Conservation (phyloP, 2,797 vertebrate species). For the Hafferia zeledoni region DNA sequence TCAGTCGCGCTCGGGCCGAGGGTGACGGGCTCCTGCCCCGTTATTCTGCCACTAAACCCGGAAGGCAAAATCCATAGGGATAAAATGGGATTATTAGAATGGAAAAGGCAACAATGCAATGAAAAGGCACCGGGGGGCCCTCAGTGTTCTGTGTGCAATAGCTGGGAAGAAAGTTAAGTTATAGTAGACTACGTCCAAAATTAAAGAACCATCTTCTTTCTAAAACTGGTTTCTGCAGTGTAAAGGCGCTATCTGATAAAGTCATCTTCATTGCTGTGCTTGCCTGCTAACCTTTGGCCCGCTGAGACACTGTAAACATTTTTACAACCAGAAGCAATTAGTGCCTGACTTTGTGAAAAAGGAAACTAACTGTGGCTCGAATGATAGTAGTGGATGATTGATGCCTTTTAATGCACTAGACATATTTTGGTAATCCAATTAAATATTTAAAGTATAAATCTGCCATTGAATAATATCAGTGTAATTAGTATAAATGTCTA, state of each 20-base stretch:
- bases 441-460: neutral
- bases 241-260: neutral
- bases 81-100: neutral
- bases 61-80: neutral
- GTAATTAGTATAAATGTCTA: neutral
- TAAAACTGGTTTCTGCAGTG: neutral
- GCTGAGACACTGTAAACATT: neutral
- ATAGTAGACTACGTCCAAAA: neutral
- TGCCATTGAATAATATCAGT: neutral
- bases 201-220: neutral
- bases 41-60: neutral
- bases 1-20: rapidly evolving
- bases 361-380: neutral
- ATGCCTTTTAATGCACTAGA: neutral
- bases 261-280: neutral
- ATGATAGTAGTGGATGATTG: neutral
- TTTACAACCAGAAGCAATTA: neutral
- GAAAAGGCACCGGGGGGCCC: neutral
- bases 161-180: neutral
- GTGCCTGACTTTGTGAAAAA: neutral
- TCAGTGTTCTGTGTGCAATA: neutral
- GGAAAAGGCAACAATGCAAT: neutral
- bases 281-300: neutral
- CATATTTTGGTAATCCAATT: conserved; percentile 15
- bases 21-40: rapidly evolving